A percentile compares a stretch with the other conserved stretches of the same genome.
These are phyloP conservation scores for Zaprionus nigranus DNA, from an alignment of 1,140 invertebrate species.

Conservation along the genomic window DNA sequence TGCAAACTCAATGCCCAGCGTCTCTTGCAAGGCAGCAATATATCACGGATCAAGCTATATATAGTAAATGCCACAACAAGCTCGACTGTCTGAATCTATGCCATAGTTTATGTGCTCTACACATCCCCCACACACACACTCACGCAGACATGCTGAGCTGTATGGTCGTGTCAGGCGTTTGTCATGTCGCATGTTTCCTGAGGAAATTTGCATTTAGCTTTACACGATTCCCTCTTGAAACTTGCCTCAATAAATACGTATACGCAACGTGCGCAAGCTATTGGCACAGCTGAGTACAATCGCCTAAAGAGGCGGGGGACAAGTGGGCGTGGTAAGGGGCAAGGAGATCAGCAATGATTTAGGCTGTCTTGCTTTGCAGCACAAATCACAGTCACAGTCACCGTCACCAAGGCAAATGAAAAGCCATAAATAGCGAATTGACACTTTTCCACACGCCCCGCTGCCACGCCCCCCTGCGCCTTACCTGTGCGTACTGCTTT, in stretches of 20 bases:
- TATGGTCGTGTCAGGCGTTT: conserved; percentile 39
- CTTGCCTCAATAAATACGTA: conserved; percentile 10
- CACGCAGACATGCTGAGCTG: conserved; percentile 11
- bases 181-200: conserved; percentile 55
- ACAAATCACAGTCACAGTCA: conserved; percentile 66
- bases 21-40: not conserved
- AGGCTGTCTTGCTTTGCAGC: conserved; percentile 12
- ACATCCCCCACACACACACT: conserved; percentile 39
- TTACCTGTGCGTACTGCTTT: conserved; percentile 45
- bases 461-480: not conserved
- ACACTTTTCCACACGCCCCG: conserved; percentile 66
- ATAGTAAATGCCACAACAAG: not conserved
- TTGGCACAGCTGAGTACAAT: not conserved
- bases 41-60: not conserved
- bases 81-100: not conserved
- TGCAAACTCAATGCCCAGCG: not conserved
- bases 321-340: not conserved
- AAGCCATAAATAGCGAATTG: conserved; percentile 77
- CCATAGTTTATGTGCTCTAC: conserved; percentile 27
- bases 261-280: not conserved
- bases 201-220: conserved; percentile 65
- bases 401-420: conserved; percentile 38
- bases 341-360: not conserved
- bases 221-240: conserved; percentile 49
- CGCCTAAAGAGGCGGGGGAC: not conserved